Evolutionary conservation across 2,888 invertebrate genomes (phyloP), one percentile per base, ranked within the genome.

Genomic region (Pimpla rufipes): DNA sequence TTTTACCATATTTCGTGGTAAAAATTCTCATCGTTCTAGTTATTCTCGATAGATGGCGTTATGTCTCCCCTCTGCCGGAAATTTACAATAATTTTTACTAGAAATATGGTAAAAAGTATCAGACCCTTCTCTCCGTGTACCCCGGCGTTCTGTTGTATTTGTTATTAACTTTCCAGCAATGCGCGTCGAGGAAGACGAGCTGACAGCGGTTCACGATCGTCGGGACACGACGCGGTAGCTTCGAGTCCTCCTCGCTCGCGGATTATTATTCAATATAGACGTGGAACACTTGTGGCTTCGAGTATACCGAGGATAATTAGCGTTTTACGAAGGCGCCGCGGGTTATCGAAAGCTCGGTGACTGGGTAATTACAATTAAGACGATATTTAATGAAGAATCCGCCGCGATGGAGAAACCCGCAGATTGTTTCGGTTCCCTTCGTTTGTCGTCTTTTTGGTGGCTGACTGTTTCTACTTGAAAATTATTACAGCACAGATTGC

Each of bases 161-260:
- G 59, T 73, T 73, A 59, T 59, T 59, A 73, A 73, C 59, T 73
- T 59, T 18, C 59, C 45, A 13, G 21, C 23, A 35, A n/a, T 42
- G 42, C 59, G 18, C 18, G 29, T n/a, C 29, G 45, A 29, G 59
- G 45, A 23, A 11, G 45, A 73, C 11, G 47, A 35, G 29, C 16
- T n/a, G 71, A 3, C 23, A 21, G 23, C 23, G 40, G 40, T 13
- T 62, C 40, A 62, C 40, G 62, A 62, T 40, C 62, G 40, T 62
- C 62, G 0, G 3, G 40, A 62, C 62, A 10, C 2, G n/a, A 7
- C 52, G 10, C 52, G 5, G 18, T n/a, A n/a, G n/a, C n/a, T n/a
- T n/a, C n/a, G n/a, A n/a, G n/a, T n/a, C n/a, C 35, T 13, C 11
- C 13, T 50, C 37, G 13, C 21, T 16, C 6, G 21, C 11, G n/a